Base-by-base conservation (phyloP, 2,113 vertebrate species). In the Neofelis nebulosa region DNA sequence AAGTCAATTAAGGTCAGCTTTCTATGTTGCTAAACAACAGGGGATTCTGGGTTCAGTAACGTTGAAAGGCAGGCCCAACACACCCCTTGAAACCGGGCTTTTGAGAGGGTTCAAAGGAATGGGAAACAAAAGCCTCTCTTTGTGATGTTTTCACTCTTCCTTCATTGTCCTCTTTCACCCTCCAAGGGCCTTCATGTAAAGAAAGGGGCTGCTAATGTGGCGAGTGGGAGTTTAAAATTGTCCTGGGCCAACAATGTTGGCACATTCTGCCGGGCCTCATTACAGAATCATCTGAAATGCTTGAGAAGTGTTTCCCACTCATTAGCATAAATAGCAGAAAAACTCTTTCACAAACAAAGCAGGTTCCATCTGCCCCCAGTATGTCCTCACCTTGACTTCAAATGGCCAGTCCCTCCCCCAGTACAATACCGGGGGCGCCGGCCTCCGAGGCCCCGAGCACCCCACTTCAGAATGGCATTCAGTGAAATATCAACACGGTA, bases 1-100 rank as follows among this genome's bases (percentile, higher is more conserved):
- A 99, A 99, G 99, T 99, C 99, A 99, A 99, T 99, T 99, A 99
- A 99, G 99, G 99, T 99, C 99, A 99, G 99, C 99, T 99, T 99
- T 99, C 99, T 99, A 99, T 99, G 99, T 99, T 99, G 99, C 99
- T 99, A 99, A 99, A 99, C 99, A 99, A 99, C 99, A 99, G 99
- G 98, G 98, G 97, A 99, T 99, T 98, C 98, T 98, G 98, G 99
- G 99, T 98, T 98, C 98, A 98, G 98, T 98, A 99, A 98, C 81
- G 97, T 99, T 99, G 99, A 99, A 99, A 99, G 99, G 99, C 99
- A 99, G 99, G 98, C 99, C 99, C 99, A 99, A 99, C 99, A 99
- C 99, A 99, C 99, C 99, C 99, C 99, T 99, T 99, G 99, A 99
- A 99, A 99, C 97, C 50, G 98, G 99, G 98, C 98, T 99, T 99